Conservation (phyloP, 37 sponge, comb jelly and placozoan species). For the Spongilla lacustris region DNA sequence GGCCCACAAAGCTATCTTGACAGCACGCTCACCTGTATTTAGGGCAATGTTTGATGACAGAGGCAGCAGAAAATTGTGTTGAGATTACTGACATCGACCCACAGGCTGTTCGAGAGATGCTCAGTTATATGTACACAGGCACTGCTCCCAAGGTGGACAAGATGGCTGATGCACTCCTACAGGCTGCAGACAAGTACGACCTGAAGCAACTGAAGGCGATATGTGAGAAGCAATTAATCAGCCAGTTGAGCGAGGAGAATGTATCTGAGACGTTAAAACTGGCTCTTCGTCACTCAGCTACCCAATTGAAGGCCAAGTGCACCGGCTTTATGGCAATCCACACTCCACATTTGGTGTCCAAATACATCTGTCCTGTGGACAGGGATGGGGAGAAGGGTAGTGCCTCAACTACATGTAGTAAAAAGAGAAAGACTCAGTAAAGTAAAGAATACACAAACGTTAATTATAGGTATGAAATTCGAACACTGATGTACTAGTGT, state of each 20-base stretch:
- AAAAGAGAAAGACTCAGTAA: background rate
- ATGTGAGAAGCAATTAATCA: conserved; percentile 79
- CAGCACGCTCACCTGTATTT: conserved; percentile 86
- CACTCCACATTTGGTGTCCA: conserved; percentile 68
- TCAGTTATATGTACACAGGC: conserved; percentile 90
- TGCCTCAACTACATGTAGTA: background rate
- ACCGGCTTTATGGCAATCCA: conserved; percentile 81
- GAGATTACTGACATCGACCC: conserved; percentile 67
- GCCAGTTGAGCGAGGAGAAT: conserved; percentile 71
- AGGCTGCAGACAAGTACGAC: conserved; percentile 90
- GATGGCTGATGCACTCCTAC: conserved; percentile 74
- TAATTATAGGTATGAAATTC: background rate
- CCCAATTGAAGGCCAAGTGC: conserved; percentile 68
- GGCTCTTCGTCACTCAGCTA: conserved; percentile 77
- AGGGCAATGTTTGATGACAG: conserved; percentile 91
- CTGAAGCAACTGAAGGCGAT: conserved; percentile 77
- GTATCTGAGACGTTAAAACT: conserved; percentile 76
- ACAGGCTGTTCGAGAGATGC: conserved; percentile 76
- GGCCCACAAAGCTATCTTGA: conserved; percentile 76
- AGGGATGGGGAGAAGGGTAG: background rate
- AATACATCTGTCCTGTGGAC: background rate
- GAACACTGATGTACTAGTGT: background rate
- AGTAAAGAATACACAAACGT: background rate
- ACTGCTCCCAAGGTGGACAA: conserved; percentile 48
- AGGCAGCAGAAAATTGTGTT: conserved; percentile 73